phyloP scores from a whole-genome alignment of 1,140 invertebrate genomes.

The Oedothorax gibbosus region DNA sequence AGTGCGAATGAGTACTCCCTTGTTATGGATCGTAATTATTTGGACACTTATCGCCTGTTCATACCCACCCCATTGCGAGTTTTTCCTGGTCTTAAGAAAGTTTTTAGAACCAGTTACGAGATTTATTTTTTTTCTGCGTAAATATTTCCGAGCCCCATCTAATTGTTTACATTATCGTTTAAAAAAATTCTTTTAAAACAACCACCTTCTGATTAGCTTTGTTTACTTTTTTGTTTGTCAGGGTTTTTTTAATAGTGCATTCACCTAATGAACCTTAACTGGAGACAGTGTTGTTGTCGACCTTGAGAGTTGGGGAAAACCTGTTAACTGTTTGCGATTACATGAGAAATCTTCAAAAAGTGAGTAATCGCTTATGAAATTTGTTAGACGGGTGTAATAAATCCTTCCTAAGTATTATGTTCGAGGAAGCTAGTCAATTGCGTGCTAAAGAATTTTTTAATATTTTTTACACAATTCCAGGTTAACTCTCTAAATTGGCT shows the following conservation, averaged over 20 bases:
- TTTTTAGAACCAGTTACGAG: constrained; percentile 12
- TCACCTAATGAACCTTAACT: background rate
- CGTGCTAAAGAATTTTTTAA: too few species aligned
- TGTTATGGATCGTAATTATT: constrained; percentile 37
- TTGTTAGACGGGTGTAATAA: too few species aligned
- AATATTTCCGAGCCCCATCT: background rate
- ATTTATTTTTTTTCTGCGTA: background rate
- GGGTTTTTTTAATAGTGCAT: background rate
- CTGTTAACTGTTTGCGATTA: background rate
- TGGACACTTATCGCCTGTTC: constrained; percentile 20
- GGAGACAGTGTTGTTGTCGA: background rate
- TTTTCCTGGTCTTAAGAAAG: constrained; percentile 1
- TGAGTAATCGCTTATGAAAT: too few species aligned
- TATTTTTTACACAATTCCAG: too few species aligned
- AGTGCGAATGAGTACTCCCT: constrained; percentile 30
- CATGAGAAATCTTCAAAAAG: background rate
- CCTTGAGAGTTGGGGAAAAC: background rate
- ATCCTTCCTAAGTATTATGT: too few species aligned
- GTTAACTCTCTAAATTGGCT: too few species aligned
- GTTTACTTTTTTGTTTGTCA: background rate
- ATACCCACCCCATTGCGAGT: background rate
- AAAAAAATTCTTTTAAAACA: background rate
- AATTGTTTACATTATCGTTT: background rate
- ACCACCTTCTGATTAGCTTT: background rate
- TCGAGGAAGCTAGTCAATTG: too few species aligned